These are phyloP conservation scores for Adelognathus sp. DNA, from an alignment of 2,888 invertebrate genomes.

Conservation along the genomic window DNA sequence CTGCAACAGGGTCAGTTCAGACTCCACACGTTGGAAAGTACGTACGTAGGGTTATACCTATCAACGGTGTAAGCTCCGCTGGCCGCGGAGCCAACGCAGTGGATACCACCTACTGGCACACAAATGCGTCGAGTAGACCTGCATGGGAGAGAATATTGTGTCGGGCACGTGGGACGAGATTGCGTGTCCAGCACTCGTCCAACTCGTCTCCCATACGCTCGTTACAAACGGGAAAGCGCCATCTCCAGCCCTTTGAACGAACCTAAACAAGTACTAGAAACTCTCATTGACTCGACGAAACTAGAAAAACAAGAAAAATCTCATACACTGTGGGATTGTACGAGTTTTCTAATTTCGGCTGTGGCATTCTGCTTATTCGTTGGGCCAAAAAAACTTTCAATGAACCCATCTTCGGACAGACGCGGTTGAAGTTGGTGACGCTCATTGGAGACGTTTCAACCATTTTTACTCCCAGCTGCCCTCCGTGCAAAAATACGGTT, in stretches of 20 bases:
- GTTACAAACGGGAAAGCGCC: conserved; percentile 20
- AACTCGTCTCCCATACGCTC: background rate
- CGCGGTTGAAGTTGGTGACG: no score
- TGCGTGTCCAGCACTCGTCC: conserved; percentile 51
- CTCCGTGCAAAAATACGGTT: no score
- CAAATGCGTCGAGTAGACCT: conserved; percentile 40
- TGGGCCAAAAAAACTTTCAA: no score
- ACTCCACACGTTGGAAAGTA: no score
- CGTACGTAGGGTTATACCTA: conserved; percentile 35
- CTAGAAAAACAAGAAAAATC: conserved; percentile 28
- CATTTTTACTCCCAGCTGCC: no score
- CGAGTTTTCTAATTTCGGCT: background rate
- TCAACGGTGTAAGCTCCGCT: background rate
- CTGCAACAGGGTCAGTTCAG: conserved; percentile 36
- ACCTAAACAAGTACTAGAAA: background rate
- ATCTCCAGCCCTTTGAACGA: background rate
- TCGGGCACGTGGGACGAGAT: conserved; percentile 57
- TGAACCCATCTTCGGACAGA: no score
- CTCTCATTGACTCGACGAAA: conserved; percentile 31
- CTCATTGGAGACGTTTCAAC: no score
- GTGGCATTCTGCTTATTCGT: no score
- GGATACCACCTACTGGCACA: conserved; percentile 52
- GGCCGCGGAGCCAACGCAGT: conserved; percentile 46
- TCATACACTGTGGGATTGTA: background rate
- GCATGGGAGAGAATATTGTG: conserved; percentile 51